These are phyloP conservation scores for Phrynocephalus versicolor DNA, from an alignment of 2,113 vertebrate species.

Conservation along the genomic window DNA sequence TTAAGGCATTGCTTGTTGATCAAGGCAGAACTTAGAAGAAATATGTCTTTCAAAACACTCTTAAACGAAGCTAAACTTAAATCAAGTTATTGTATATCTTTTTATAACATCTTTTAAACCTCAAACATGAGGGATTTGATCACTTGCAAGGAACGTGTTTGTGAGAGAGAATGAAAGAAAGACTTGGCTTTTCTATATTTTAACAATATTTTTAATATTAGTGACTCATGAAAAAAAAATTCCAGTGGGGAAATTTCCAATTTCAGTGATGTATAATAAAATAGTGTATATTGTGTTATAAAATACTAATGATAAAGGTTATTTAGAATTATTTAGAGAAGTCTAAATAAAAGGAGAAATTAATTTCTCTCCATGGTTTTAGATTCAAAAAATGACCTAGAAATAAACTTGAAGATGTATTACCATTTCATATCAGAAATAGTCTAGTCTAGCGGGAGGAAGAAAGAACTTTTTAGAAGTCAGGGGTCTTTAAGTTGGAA, in stretches of 20 bases:
- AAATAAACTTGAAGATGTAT: constrained; percentile 2
- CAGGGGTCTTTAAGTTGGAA: not conserved
- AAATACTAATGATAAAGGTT: not conserved
- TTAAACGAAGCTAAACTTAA: too few species aligned
- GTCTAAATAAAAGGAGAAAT: not conserved
- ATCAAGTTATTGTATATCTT: too few species aligned
- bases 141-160: not conserved
- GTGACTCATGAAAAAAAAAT: not conserved
- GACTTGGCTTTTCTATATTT: not conserved
- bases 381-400: constrained; percentile 8
- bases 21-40: too few species aligned
- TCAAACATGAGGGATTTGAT: too few species aligned
- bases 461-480: not conserved
- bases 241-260: not conserved
- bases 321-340: not conserved
- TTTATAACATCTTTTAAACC: too few species aligned
- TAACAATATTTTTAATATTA: not conserved
- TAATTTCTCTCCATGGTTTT: not conserved
- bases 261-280: not conserved
- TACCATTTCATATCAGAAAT: not conserved
- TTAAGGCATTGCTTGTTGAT: too few species aligned
- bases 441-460: not conserved
- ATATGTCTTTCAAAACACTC: too few species aligned
- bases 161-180: not conserved
- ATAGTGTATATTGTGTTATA: too few species aligned